Conservation (phyloP, 2,113 vertebrate genomes). For the Rhinopithecus roxellana region DNA sequence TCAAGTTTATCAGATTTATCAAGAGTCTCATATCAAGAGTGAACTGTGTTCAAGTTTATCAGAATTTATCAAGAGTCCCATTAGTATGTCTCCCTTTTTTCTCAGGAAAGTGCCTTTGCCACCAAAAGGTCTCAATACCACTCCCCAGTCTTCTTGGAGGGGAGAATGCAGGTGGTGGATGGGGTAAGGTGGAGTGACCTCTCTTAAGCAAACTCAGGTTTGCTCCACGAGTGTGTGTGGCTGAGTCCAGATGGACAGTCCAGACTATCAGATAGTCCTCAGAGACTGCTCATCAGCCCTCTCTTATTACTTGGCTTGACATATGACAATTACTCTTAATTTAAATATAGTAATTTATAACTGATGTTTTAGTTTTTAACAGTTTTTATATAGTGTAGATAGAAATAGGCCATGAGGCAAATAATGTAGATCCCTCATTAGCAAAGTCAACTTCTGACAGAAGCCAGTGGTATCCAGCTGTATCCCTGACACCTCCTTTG, state of each 20-base stretch:
- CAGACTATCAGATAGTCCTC: no score
- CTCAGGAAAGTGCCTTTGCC: neutral
- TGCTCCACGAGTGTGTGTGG: neutral
- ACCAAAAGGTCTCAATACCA: neutral
- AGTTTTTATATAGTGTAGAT: neutral
- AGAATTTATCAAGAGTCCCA: neutral
- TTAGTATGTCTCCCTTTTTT: neutral
- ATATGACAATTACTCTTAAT: neutral
- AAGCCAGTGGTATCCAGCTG: conserved; percentile 4
- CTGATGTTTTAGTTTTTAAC: neutral
- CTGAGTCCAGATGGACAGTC: neutral
- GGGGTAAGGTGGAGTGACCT: neutral
- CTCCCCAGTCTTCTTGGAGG: neutral
- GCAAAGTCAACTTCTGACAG: neutral
- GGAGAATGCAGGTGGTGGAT: no score
- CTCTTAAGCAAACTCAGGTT: neutral
- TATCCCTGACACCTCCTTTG: conserved; percentile 36
- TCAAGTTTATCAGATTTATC: neutral
- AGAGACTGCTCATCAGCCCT: neutral
- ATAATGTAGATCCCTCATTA: conserved; percentile 21
- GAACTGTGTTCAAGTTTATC: neutral
- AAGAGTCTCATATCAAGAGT: neutral
- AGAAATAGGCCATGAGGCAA: neutral
- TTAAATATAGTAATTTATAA: conserved; percentile 38
- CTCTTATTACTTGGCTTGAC: neutral